Evolutionary conservation across 1,140 invertebrate species (phyloP), one percentile per base, ranked within the genome.

Genomic region (Drosophila truncata): DNA sequence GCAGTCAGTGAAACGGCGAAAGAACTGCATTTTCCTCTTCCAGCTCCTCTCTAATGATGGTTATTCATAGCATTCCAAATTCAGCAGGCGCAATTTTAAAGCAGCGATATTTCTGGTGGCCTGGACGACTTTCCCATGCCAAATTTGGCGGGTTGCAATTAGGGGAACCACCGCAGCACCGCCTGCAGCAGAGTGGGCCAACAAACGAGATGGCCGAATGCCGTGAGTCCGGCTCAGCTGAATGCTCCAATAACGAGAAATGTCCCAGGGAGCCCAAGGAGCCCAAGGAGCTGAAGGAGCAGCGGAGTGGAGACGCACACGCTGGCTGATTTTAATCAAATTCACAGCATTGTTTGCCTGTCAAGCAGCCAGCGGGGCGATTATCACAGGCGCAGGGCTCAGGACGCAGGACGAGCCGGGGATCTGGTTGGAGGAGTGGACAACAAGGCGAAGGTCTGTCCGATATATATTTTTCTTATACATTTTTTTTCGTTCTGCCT

Each of bases 321-420:
- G 81, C 85, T 79, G 86, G 63, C 85, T 80, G 90, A 91, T 91
- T 91, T 90, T 91, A 91, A 91, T 91, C 90, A 90, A 91, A 91
- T 91, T 91, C 90, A 91, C 90, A 91, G 90, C 90, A 91, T 91
- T 91, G 90, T 91, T 91, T 91, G 85, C 84, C 90, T 90, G 90
- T 91, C 90, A 91, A 88, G 69, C 78, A 84, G 71, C 70, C 65
- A 80, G 58, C 67, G 69, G 50, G 47, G 62, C 87, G 87, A 91
- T 91, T 91, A 91, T 91, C 83, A 81, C 74, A 77, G 78, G 73
- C 84, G 66, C 76, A 82, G 78, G 78, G 81, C 81, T 58, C 33
- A 55, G 47, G 27, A 31, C 27, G 27, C 47, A 79, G 82, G 79
- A 86, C 86, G 64, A 69, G 20, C 27, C 5, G 25, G 59, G 25